Evolutionary conservation across 2,113 vertebrate genomes (phyloP).

Genomic region (Osmerus eperlanus): DNA sequence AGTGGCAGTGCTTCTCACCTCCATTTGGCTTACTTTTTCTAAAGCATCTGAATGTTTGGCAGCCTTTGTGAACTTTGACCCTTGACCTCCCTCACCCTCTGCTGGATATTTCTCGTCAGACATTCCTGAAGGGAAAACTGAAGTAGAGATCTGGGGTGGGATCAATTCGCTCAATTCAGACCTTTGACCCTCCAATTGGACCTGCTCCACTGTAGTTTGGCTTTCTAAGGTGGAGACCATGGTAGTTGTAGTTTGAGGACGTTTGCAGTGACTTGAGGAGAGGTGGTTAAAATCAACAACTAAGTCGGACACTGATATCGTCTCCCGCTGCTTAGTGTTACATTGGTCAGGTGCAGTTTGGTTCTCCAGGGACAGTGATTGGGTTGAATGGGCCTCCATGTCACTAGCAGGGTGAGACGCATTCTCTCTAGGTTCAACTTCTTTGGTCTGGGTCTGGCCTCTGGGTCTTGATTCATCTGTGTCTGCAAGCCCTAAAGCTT

Average conservation of each 20-base stretch:
- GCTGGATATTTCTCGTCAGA: too few relatives aligned
- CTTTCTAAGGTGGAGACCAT: background rate
- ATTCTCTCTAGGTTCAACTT: conserved; percentile 1
- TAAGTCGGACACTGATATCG: too few relatives aligned
- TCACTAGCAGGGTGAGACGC: background rate
- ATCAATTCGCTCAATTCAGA: too few relatives aligned
- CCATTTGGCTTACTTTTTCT: background rate
- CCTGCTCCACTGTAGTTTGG: background rate
- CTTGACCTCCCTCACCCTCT: background rate
- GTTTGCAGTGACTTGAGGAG: background rate
- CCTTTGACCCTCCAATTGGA: background rate
- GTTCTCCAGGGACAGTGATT: background rate
- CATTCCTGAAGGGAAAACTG: too few relatives aligned
- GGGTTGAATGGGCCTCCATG: conserved; percentile 1
- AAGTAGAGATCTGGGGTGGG: too few relatives aligned
- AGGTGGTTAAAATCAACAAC: too few relatives aligned
- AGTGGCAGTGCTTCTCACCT: conserved; percentile 25
- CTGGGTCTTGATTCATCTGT: conserved; percentile 10
- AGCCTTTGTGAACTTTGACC: conserved; percentile 4
- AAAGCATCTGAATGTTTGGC: background rate
- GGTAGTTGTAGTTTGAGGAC: background rate
- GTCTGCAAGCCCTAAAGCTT: conserved; percentile 20
- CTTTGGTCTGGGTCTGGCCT: conserved; percentile 7
- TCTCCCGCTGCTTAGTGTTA: too few relatives aligned
- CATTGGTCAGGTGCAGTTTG: too few relatives aligned